Evolutionary conservation across 1,140 invertebrate genomes (phyloP).

Genomic region (Meloidogyne chitwoodi): DNA sequence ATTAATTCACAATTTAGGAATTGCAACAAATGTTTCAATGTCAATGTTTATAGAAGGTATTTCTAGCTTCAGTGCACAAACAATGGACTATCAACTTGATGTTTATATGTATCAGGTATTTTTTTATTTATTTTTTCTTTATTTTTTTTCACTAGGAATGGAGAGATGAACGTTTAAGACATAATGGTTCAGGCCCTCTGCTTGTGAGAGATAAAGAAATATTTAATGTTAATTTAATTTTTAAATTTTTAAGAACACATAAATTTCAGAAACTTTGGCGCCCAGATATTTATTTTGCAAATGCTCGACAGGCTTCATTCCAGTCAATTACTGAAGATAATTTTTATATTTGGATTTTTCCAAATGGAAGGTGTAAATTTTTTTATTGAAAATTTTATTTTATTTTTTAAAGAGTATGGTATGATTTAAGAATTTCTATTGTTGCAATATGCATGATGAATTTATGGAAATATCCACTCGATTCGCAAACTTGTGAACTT

Average conservation of each 20-base stretch:
- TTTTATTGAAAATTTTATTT: neutral
- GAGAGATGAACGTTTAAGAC: slow-evolving; percentile 46
- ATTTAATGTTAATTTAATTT: slow-evolving; percentile 31
- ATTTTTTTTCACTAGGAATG: slow-evolving; percentile 40
- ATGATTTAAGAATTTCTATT: slow-evolving; percentile 54
- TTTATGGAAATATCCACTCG: slow-evolving; percentile 57
- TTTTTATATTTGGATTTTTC: slow-evolving; percentile 59
- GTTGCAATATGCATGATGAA: slow-evolving; percentile 59
- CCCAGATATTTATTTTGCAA: slow-evolving; percentile 58
- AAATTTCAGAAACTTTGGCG: slow-evolving; percentile 46
- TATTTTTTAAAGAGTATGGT: slow-evolving; percentile 40
- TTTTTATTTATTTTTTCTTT: neutral
- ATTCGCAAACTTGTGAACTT: slow-evolving; percentile 51
- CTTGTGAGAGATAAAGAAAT: slow-evolving; percentile 51
- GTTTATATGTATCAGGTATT: slow-evolving; percentile 58
- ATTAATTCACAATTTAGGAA: slow-evolving; percentile 26
- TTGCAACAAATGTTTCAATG: slow-evolving; percentile 55
- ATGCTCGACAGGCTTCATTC: slow-evolving; percentile 52
- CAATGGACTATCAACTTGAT: slow-evolving; percentile 59
- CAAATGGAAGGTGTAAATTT: slow-evolving; percentile 36
- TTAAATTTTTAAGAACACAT: neutral
- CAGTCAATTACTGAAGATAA: slow-evolving; percentile 57
- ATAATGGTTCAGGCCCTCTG: slow-evolving; percentile 53
- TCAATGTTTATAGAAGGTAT: slow-evolving; percentile 60
- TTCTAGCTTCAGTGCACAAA: slow-evolving; percentile 54